Evolutionary conservation across 2,888 invertebrate genomes (phyloP), one percentile per base, ranked within the genome.

Genomic region (Meiosimyza decipiens): DNA sequence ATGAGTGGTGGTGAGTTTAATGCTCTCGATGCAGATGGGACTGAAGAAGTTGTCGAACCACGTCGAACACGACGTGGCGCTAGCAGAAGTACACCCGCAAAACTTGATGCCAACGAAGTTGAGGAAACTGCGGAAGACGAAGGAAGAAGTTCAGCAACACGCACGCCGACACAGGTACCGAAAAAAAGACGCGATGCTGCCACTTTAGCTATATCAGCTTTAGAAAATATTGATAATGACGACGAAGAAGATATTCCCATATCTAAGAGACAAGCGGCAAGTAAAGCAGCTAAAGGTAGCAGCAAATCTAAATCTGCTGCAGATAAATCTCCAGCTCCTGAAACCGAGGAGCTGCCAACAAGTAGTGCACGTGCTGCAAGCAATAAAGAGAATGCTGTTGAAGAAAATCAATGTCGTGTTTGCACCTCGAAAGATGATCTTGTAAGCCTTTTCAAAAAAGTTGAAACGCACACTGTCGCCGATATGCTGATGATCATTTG

Each of bases 401-500:
- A 86, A 66, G 85, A 85, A 69, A 80, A 83, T 50, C 86, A 86
- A 68, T 87, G 87, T 68, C 84, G 87, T 2, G 84, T 87, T 5
- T 87, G 87, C 74, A 83, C 84, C 40, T 76, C 80, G 13, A 82
- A 80, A 51, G 81, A 81, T 0, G 80, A 84, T 73, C 76, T 87
- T 49, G 79, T 83, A 50, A 83, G 83, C 68, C 82, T 87, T 11
- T 87, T 87, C 64, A 81, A 82, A 15, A 82, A 82, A 52, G 72
- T 79, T 5, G 80, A 80, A n/a, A 76, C 80, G 12, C 80, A 79
- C 60, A 81, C 84, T 6, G 84, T 87, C 13, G 87, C 87, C 12
- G 87, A 88, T 70, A 83, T 87, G 79, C 77, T 88, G 72, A 84
- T 87, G 84, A 79, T 79, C 4, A 78, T 88, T 40, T 88, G 88